Conservation (phyloP, 2,888 invertebrate species). For the Morpho deidamia region DNA sequence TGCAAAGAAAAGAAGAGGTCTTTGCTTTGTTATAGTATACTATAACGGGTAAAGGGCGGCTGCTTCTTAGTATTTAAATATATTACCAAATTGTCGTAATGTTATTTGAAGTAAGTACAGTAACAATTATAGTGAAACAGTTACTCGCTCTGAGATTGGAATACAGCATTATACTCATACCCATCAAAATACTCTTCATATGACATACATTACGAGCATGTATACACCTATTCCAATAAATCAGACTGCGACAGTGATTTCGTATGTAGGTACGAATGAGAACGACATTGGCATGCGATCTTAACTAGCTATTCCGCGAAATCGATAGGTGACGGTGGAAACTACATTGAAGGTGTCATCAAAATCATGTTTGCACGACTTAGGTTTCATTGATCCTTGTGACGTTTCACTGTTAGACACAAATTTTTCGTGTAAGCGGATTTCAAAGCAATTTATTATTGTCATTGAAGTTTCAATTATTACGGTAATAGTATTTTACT, state of each 20-base stretch:
- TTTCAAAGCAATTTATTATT: conserved; percentile 19
- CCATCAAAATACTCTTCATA: conserved; percentile 7
- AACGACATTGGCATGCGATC: conserved; percentile 19
- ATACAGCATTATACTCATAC: conserved; percentile 7
- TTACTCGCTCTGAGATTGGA: too few relatives aligned
- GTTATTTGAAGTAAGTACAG: background rate
- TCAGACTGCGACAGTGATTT: conserved; percentile 21
- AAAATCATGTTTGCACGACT: conserved; percentile 11
- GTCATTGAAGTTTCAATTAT: conserved; percentile 8
- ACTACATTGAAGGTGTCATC: conserved; percentile 10
- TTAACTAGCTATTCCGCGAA: conserved; percentile 23
- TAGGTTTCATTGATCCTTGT: conserved; percentile 20
- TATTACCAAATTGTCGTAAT: too few relatives aligned
- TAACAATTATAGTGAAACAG: conserved; percentile 1
- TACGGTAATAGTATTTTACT: background rate
- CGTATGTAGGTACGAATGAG: conserved; percentile 1
- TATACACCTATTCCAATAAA: conserved; percentile 27
- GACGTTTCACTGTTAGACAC: conserved; percentile 4
- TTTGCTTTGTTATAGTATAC: too few relatives aligned
- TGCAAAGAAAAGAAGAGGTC: too few relatives aligned
- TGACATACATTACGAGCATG: conserved; percentile 5
- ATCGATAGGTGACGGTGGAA: conserved; percentile 19
- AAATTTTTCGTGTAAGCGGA: conserved; percentile 1
- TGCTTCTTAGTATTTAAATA: too few relatives aligned
- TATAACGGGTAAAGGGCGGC: too few relatives aligned